These are phyloP conservation scores for Agrotis clavis DNA, from an alignment of 2,888 invertebrate species.

Conservation along the genomic window DNA sequence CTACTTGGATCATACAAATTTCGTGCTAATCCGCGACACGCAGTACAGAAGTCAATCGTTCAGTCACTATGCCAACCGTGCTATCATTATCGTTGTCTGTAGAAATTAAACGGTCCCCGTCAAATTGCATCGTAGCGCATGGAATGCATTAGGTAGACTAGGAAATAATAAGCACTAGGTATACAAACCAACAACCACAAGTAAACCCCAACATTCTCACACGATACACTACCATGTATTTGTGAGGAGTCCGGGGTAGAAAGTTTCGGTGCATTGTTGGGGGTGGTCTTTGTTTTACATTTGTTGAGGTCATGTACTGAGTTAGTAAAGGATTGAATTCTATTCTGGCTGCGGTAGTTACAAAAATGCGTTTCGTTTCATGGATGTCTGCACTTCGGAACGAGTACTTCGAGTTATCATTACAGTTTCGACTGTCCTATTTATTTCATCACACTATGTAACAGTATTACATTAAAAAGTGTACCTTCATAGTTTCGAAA, in stretches of 20 bases:
- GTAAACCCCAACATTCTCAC: background rate
- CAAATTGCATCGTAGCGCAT: conserved; percentile 24
- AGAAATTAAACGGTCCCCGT: background rate
- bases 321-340: background rate
- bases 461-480: too few species aligned
- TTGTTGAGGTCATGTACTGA: background rate
- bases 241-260: conserved; percentile 15
- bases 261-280: conserved; percentile 31
- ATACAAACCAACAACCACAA: conserved; percentile 8
- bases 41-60: too few species aligned
- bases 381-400: background rate
- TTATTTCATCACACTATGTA: too few species aligned
- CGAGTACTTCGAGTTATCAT: too few species aligned
- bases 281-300: background rate
- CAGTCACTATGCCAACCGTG: too few species aligned
- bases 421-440: too few species aligned
- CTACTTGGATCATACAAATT: too few species aligned
- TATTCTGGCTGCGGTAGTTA: background rate
- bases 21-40: too few species aligned
- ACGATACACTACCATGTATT: conserved; percentile 26
- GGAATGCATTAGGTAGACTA: conserved; percentile 30
- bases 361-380: background rate
- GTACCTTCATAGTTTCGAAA: too few species aligned
- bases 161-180: conserved; percentile 38
- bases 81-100: background rate